These are phyloP conservation scores for Sialis lutaria DNA, from an alignment of 2,888 invertebrate genomes.

Conservation along the genomic window DNA sequence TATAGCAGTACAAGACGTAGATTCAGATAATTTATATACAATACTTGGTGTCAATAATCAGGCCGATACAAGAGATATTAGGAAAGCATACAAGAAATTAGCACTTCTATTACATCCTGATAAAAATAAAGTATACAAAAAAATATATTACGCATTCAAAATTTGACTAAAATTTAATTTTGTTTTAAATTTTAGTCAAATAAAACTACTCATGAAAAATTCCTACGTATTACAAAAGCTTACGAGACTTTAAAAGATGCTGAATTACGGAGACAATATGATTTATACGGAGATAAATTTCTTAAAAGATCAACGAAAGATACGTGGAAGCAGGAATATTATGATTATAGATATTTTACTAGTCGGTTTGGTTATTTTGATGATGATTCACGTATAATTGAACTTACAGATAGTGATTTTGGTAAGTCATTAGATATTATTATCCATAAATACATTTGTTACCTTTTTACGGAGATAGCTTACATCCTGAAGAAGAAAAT, in stretches of 20 bases:
- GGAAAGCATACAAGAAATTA: constrained; percentile 54
- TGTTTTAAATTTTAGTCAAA: constrained; percentile 38
- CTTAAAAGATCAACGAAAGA: constrained; percentile 31
- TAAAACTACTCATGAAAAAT: constrained; percentile 53
- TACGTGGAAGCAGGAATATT: constrained; percentile 45
- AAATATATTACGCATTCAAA: not conserved
- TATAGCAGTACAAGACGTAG: not conserved
- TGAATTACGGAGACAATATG: constrained; percentile 59
- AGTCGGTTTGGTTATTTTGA: constrained; percentile 74
- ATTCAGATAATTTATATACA: constrained; percentile 19
- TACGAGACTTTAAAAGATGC: constrained; percentile 79
- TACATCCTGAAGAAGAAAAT: too few relatives aligned
- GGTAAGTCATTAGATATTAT: constrained; percentile 31
- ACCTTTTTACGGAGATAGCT: too few relatives aligned
- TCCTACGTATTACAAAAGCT: constrained; percentile 62
- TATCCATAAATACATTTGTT: too few relatives aligned
- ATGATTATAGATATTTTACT: constrained; percentile 65
- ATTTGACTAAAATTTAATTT: not conserved
- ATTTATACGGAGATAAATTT: constrained; percentile 58
- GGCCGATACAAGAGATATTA: constrained; percentile 47
- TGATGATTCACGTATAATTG: constrained; percentile 65
- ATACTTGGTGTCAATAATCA: constrained; percentile 35
- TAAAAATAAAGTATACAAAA: constrained; percentile 33
- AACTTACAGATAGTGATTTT: constrained; percentile 55
- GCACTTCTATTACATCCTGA: constrained; percentile 57